Conservation (phyloP, 2,113 vertebrate species). For the Scatophagus argus region DNA sequence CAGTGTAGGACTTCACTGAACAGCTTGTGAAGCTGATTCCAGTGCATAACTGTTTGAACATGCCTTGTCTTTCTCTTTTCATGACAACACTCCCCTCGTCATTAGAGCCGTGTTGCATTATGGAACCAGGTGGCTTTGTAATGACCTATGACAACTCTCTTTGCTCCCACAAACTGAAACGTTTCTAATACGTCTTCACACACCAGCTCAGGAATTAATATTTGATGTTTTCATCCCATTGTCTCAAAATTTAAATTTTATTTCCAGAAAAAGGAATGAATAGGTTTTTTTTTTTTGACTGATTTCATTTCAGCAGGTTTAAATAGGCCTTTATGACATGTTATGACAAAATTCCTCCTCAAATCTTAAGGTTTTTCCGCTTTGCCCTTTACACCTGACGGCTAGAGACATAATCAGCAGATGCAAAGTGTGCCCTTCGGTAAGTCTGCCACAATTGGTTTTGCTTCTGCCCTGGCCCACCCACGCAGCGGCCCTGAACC, state of each 20-base stretch:
- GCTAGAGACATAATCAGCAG: constrained; percentile 12
- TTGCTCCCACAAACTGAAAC: constrained; percentile 45
- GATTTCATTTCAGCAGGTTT: background rate
- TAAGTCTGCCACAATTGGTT: constrained; percentile 54
- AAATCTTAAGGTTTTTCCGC: background rate
- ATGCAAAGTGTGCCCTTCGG: constrained; percentile 22
- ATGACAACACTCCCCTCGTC: constrained; percentile 29
- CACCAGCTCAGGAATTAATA: background rate
- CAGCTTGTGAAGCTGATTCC: constrained; percentile 40
- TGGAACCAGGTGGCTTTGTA: constrained; percentile 66
- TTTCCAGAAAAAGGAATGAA: background rate
- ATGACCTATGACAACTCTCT: constrained; percentile 61
- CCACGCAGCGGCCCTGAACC: constrained; percentile 59
- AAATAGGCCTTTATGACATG: background rate
- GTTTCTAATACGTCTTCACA: background rate
- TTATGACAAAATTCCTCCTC: background rate
- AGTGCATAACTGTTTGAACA: constrained; percentile 66
- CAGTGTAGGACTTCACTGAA: background rate
- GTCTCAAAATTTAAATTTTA: background rate
- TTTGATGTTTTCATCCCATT: background rate
- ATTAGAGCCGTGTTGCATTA: constrained; percentile 26
- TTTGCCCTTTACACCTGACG: constrained; percentile 27
- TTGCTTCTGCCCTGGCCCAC: constrained; percentile 52
- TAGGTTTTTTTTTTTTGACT: no score
- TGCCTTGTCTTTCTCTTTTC: constrained; percentile 50